phyloP scores from a whole-genome alignment of 2,113 vertebrate species.

The Chaetops frenatus region DNA sequence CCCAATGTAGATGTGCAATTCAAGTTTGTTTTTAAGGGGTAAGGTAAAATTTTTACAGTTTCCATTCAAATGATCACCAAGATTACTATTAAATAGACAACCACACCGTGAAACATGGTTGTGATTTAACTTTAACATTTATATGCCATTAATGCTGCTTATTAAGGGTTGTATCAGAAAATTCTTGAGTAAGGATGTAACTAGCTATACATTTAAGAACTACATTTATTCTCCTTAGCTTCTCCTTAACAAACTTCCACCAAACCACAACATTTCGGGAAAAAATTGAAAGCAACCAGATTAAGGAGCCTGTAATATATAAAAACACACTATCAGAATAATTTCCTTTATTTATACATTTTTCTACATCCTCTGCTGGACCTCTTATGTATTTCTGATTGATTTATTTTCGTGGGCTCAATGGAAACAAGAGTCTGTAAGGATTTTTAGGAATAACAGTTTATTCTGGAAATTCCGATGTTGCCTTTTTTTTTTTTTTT shows the following conservation, averaged over 20 bases:
- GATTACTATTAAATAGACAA: not conserved
- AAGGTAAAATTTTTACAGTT: not conserved
- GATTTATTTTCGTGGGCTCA: not conserved
- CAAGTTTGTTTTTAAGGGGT: not conserved
- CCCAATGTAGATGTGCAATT: rapidly evolving
- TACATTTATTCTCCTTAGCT: not conserved
- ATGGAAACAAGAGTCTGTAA: not conserved
- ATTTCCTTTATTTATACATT: not conserved
- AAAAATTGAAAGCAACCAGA: not conserved
- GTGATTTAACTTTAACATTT: not conserved
- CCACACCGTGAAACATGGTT: not conserved
- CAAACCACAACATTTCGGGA: not conserved
- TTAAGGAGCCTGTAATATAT: not conserved
- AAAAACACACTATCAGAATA: not conserved
- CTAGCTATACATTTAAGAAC: not conserved
- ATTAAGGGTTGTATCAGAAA: not conserved
- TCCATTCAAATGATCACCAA: not conserved
- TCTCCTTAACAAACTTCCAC: not conserved
- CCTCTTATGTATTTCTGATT: not conserved
- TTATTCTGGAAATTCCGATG: not conserved
- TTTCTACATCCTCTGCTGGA: not conserved
- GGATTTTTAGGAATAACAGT: not conserved
- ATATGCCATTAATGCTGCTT: not conserved
- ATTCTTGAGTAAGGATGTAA: not conserved
- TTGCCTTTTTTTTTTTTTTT: not conserved